Evolutionary conservation across 2,888 invertebrate genomes (phyloP), one percentile per base, ranked within the genome.

Genomic region (Amaurobius ferox): DNA sequence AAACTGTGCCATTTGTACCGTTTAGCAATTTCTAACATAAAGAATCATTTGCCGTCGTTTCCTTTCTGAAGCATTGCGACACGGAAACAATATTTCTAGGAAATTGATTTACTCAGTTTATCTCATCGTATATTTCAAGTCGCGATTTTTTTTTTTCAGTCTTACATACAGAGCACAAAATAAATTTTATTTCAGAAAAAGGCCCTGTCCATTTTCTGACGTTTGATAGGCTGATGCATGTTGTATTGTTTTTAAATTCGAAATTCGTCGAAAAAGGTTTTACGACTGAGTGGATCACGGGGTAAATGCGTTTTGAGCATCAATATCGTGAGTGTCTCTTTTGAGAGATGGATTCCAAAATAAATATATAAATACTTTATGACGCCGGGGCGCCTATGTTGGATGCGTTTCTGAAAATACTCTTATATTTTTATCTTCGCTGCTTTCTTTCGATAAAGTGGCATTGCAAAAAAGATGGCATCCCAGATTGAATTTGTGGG

Each of bases 31-130:
- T 44, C 9, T 7, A 16, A 44, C 44, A 2, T 44, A n/a, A n/a
- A 35, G 16, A 44, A 44, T 16, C 13, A 44, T 13, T 44, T 1
- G 6, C 44, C 2, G n/a, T 16, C 9, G 2, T 16, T 13, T 16
- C 44, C 44, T 13, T 44, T 16, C 16, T 44, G 44, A 44, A 5
- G 6, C 2, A 44, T 16, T 11, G n/a, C 23, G 28, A 26, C 6
- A 26, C 1, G 30, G 44, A 68, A 55, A 55, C 29, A 40, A 40
- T 39, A 79, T 79, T 79, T 71, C 79, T 71, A 79, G 71, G 79
- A 79, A 79, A 79, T 79, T 79, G 79, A 79, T 79, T 71, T 62
- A 79, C 64, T 70, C 78, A 35, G 55, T 67, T 28, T 32, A 55
- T n/a, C 67, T 40, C 32, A 16, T 44, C 28, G 26, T 73, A 61